phyloP scores from a whole-genome alignment of 2,888 invertebrate species.

The Apamea sordens region DNA sequence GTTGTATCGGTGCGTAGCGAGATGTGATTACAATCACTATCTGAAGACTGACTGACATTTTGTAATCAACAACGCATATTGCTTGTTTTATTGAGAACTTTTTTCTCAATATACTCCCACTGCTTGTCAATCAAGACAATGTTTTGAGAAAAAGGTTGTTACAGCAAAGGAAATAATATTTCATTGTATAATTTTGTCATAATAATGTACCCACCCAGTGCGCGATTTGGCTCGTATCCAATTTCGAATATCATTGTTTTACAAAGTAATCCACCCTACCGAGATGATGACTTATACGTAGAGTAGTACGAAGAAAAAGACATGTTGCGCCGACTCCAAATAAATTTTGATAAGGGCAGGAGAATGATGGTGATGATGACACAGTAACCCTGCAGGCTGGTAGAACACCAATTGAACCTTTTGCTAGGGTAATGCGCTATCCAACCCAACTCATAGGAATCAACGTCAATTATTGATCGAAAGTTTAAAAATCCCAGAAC shows the following conservation, averaged over 20 bases:
- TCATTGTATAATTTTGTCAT: background rate
- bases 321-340: too few species aligned
- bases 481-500: constrained; percentile 1
- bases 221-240: background rate
- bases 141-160: constrained; percentile 15
- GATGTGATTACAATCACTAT: constrained; percentile 55
- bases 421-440: too few species aligned
- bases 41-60: constrained; percentile 47
- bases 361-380: too few species aligned
- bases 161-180: background rate
- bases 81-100: constrained; percentile 9
- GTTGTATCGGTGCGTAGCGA: constrained; percentile 42
- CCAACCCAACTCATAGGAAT: too few species aligned
- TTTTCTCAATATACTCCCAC: constrained; percentile 1
- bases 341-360: too few species aligned
- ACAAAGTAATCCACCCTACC: background rate
- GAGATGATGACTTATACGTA: too few species aligned
- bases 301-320: too few species aligned
- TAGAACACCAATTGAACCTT: background rate
- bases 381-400: background rate
- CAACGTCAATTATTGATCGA: background rate
- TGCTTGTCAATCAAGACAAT: constrained; percentile 3
- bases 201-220: background rate
- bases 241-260: background rate
- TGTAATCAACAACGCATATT: constrained; percentile 47